Evolutionary conservation across 2,888 invertebrate species (phyloP).

Genomic region (Disparrhopalites patrizii): DNA sequence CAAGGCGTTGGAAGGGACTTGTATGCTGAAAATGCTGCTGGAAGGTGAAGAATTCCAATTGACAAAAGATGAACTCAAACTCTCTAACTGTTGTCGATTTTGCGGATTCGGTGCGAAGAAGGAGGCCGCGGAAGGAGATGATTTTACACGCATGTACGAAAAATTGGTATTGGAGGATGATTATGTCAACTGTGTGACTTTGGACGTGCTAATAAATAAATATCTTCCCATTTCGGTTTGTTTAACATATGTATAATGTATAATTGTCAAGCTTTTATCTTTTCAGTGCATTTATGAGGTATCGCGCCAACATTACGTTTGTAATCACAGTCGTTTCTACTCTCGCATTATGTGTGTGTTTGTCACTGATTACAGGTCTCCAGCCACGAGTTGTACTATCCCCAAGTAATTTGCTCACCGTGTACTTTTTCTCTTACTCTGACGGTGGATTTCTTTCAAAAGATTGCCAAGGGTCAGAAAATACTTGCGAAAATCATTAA

Average conservation of each 20-base stretch:
- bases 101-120: conserved; percentile 29
- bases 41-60: background rate
- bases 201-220: conserved; percentile 59
- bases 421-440: conserved; percentile 72
- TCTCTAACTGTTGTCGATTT: conserved; percentile 32
- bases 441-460: conserved; percentile 68
- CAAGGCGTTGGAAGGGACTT: too few relatives aligned
- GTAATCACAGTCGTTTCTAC: too few relatives aligned
- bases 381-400: conserved; percentile 63
- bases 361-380: conserved; percentile 57
- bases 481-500: conserved; percentile 32
- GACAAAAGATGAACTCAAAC: conserved; percentile 23
- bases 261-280: background rate
- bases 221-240: conserved; percentile 69
- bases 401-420: conserved; percentile 69
- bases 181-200: background rate
- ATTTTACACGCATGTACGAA: conserved; percentile 26
- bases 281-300: background rate
- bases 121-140: background rate
- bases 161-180: background rate
- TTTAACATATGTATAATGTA: background rate
- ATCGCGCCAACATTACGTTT: background rate
- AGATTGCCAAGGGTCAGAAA: conserved; percentile 67
- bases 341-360: background rate
- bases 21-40: too few relatives aligned